A percentile compares a stretch with the other conserved stretches of the same genome.
These are phyloP conservation scores for Aegotheles bennettii DNA, from an alignment of 2,113 vertebrate genomes.

Conservation along the genomic window DNA sequence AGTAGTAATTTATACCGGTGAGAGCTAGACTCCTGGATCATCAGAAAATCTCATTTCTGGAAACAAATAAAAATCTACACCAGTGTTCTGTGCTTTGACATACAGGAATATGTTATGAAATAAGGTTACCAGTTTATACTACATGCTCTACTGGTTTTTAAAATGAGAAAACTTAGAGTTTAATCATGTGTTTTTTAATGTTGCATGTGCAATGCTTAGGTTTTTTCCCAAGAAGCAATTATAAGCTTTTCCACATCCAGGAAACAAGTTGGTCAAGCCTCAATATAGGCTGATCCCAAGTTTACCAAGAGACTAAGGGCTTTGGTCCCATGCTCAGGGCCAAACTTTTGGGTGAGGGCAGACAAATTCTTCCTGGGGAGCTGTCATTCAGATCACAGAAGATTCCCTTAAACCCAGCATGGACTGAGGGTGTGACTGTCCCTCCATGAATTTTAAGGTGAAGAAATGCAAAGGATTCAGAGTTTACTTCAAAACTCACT, in stretches of 20 bases:
- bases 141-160: neutral
- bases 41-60: neutral
- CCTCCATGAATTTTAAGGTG: neutral
- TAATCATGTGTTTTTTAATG: neutral
- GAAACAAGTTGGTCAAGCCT: neutral
- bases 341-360: neutral
- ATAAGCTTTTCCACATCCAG: neutral
- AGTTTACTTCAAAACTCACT: neutral
- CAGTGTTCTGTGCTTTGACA: neutral
- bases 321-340: neutral
- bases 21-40: neutral
- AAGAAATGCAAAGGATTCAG: neutral
- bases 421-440: neutral
- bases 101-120: neutral
- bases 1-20: neutral
- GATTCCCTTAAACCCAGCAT: neutral
- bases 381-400: neutral
- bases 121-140: neutral
- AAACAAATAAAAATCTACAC: neutral
- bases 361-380: neutral
- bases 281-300: neutral
- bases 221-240: neutral
- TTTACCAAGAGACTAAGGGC: neutral
- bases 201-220: neutral
- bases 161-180: conserved; percentile 9